Evolutionary conservation across 2,888 invertebrate genomes (phyloP), one percentile per base, ranked within the genome.

Genomic region (Asteroscopus sphinx): DNA sequence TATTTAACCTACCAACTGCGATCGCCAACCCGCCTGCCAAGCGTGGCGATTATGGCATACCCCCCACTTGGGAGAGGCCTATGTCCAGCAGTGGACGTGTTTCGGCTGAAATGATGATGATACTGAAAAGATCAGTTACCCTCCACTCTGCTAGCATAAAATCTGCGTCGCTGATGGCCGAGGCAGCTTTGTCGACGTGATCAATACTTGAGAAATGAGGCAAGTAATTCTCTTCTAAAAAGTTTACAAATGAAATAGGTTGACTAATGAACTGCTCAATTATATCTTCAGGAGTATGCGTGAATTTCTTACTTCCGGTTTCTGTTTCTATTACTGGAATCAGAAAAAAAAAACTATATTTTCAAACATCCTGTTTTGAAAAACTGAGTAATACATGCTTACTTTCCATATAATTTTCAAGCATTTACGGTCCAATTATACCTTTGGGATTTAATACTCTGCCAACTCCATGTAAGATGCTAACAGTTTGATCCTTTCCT

Each of bases 381-480:
- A n/a, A n/a, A n/a, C n/a, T n/a, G n/a, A n/a, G n/a, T n/a, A n/a
- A n/a, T n/a, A n/a, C n/a, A n/a, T n/a, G n/a, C n/a, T n/a, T n/a
- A n/a, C n/a, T n/a, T n/a, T n/a, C n/a, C n/a, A n/a, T n/a, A 21
- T 21, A 21, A 21, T 21, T 21, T 3, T 21, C 21, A 21, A 21
- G 21, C 4, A 21, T 21, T 21, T 4, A 4, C 7, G 16, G 1
- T 25, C 26, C 1, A 11, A 36, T 5, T 25, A 36, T 91, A 96
- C 96, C 94, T 95, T 97, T 97, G 32, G 97, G 97, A 91, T 97
- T 96, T 32, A 97, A 94, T 7, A 97, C 96, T 81, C 97, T 95
- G 17, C 97, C 97, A 13, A 97, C 92, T 0, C 96, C 96, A 89
- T 97, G 97, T 80, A 97, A 95, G 71, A 97, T 94, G 61, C 96